Percentiles rank a stretch among this genome's conserved stretches.
Evolutionary conservation across 2,888 invertebrate species (phyloP).

Genomic region (Chymomyza procnemis): DNA sequence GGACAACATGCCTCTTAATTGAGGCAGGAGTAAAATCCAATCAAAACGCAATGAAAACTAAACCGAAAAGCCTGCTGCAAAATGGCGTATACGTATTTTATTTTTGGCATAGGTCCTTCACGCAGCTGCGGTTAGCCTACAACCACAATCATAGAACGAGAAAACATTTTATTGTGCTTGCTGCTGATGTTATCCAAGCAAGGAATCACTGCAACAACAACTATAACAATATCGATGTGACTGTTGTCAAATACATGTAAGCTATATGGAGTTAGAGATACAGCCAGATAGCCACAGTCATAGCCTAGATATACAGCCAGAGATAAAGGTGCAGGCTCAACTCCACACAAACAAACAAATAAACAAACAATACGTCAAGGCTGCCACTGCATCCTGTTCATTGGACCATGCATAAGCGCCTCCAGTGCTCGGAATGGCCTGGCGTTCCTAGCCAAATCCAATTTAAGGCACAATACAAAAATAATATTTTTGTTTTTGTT

Average conservation of each 20-base stretch:
- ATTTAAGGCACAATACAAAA: conserved; percentile 65
- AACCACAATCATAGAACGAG: background rate
- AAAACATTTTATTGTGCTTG: background rate
- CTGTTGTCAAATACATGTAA: conserved; percentile 65
- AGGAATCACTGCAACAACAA: conserved; percentile 57
- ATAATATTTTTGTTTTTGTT: conserved; percentile 63
- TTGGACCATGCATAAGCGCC: conserved; percentile 51
- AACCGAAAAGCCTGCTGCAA: conserved; percentile 16
- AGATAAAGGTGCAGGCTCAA: conserved; percentile 4
- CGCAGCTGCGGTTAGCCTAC: conserved; percentile 19
- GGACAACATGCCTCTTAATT: conserved; percentile 49
- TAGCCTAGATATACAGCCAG: conserved; percentile 1
- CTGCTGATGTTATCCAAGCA: conserved; percentile 66
- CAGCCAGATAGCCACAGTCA: background rate
- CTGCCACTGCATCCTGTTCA: conserved; percentile 19
- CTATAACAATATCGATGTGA: conserved; percentile 40
- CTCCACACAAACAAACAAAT: conserved; percentile 44
- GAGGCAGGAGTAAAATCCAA: conserved; percentile 64
- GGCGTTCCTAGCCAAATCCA: conserved; percentile 63
- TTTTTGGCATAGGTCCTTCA: background rate
- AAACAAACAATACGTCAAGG: conserved; percentile 16
- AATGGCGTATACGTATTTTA: background rate
- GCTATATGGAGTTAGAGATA: conserved; percentile 50
- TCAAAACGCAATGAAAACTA: conserved; percentile 68
- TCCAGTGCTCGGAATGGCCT: conserved; percentile 31